Conservation (phyloP, 2,113 vertebrate species). For the Brachypodius melanocephalos region DNA sequence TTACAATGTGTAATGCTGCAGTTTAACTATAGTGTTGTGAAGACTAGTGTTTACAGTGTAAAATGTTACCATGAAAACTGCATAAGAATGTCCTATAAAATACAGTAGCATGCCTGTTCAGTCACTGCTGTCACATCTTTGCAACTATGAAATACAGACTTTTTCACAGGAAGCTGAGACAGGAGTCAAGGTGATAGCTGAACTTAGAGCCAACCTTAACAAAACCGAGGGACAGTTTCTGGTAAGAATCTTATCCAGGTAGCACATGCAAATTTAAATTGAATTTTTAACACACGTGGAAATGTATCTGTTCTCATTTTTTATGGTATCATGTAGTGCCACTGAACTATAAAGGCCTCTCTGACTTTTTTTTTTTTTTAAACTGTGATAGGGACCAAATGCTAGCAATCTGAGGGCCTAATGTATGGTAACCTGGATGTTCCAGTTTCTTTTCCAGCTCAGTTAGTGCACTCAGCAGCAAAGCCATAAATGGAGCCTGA, state of each 20-base stretch:
- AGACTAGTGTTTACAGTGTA: constrained; percentile 28
- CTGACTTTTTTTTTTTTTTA: neutral
- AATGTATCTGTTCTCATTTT: neutral
- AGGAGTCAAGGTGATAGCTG: neutral
- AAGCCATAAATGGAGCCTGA: constrained; percentile 55
- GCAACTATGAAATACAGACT: neutral
- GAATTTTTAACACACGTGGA: neutral
- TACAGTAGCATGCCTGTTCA: constrained; percentile 34
- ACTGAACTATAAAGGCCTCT: neutral
- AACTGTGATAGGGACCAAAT: constrained; percentile 29
- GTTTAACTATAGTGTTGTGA: constrained; percentile 44
- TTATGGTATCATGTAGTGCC: neutral
- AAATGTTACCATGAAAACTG: neutral
- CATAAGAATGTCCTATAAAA: neutral
- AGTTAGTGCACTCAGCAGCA: neutral
- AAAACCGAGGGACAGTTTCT: neutral
- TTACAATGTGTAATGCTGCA: constrained; percentile 17
- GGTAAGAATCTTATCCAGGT: neutral
- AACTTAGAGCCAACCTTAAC: neutral
- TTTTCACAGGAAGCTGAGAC: neutral
- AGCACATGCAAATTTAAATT: neutral
- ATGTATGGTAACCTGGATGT: neutral
- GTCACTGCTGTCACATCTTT: constrained; percentile 9
- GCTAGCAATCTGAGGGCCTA: constrained; percentile 4
- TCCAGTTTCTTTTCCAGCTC: neutral